Conservation (phyloP, 2,113 vertebrate genomes). For the Ictalurus furcatus region DNA sequence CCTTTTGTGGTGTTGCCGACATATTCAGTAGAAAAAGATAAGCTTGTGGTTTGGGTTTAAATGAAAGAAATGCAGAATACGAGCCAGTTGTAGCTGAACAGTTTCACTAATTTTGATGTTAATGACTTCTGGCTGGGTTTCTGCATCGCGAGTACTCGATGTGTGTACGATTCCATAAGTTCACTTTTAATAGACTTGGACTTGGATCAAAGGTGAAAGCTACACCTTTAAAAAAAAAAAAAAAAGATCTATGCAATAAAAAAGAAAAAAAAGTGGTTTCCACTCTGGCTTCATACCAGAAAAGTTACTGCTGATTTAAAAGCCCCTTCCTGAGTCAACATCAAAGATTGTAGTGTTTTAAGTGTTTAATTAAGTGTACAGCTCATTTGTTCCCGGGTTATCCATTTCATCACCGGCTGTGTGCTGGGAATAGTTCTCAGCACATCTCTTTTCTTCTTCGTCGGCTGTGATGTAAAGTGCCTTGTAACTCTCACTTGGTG, state of each 20-base stretch:
- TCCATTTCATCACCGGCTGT: neutral
- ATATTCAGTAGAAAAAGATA: neutral
- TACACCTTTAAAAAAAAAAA: neutral
- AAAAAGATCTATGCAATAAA: too few relatives aligned
- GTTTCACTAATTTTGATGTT: neutral
- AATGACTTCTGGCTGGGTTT: neutral
- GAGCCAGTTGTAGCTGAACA: neutral
- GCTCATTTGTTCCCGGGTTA: neutral
- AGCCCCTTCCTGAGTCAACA: neutral
- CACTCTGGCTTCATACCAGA: neutral
- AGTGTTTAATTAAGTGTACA: neutral
- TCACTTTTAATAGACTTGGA: neutral
- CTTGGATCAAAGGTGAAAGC: neutral
- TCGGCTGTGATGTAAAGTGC: neutral
- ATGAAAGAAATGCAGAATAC: neutral
- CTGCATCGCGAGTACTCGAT: neutral
- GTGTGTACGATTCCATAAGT: neutral
- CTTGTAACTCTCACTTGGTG: constrained; percentile 48
- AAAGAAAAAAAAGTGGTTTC: neutral
- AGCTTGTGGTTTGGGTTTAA: neutral
- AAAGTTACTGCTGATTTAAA: neutral
- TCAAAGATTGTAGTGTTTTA: neutral
- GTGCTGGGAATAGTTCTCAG: constrained; percentile 14
- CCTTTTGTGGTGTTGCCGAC: neutral
- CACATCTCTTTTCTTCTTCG: neutral